Conservation (phyloP, 2,888 invertebrate species). For the Cristatella mucedo region DNA sequence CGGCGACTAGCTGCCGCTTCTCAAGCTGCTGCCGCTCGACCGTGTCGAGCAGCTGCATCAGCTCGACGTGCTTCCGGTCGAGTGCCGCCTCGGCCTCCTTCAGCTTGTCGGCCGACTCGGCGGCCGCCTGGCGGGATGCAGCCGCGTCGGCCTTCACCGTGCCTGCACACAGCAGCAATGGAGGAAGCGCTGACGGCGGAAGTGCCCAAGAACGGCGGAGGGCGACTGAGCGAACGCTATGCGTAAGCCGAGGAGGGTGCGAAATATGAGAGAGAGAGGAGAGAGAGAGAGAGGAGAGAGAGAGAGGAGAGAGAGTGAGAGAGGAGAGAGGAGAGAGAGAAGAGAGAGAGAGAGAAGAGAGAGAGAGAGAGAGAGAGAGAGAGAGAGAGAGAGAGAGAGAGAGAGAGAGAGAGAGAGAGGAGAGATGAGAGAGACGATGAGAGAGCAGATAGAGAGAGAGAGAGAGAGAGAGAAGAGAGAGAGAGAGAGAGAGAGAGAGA, state of each 20-base stretch:
- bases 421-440: background rate
- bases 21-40: slow-evolving; percentile 24
- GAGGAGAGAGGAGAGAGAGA: background rate
- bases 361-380: background rate
- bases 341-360: background rate
- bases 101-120: no score
- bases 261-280: background rate
- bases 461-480: slow-evolving; percentile 10
- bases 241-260: background rate
- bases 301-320: background rate
- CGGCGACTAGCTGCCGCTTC: slow-evolving; percentile 15
- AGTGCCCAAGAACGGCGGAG: no score
- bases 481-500: slow-evolving; percentile 9
- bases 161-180: no score
- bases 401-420: background rate
- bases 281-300: background rate
- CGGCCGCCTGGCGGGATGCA: no score
- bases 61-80: no score
- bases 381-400: background rate
- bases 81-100: no score
- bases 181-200: no score
- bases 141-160: no score
- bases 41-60: slow-evolving; percentile 20
- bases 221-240: no score
- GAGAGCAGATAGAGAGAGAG: slow-evolving; percentile 8